Evolutionary conservation across 2,113 vertebrate genomes (phyloP).

Genomic region (Phrynocephalus versicolor): DNA sequence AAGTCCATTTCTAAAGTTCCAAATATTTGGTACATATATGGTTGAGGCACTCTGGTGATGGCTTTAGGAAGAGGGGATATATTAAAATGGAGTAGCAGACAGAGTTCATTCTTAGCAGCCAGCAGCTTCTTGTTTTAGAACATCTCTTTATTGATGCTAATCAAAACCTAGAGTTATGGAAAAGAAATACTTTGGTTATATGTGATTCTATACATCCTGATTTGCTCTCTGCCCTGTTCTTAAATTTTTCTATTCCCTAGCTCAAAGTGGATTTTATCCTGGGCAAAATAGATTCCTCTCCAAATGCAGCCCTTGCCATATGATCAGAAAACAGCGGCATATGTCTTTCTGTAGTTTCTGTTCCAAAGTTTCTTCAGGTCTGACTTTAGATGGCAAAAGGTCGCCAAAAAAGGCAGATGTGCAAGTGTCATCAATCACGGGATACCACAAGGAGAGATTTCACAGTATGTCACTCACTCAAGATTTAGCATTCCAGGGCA

Average conservation of each 20-base stretch:
- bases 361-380: not conserved
- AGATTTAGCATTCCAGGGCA: not conserved
- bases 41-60: not conserved
- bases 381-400: not conserved
- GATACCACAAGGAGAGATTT: not conserved
- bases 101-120: not conserved
- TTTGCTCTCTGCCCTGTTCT: not conserved
- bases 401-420: not conserved
- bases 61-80: not conserved
- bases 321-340: not conserved
- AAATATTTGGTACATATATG: too few relatives aligned
- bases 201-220: not conserved
- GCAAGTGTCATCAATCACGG: not conserved
- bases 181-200: not conserved
- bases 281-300: not conserved
- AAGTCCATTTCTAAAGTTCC: too few relatives aligned
- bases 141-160: not conserved
- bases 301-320: fast-evolving
- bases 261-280: not conserved
- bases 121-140: not conserved
- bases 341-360: not conserved
- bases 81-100: not conserved
- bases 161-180: not conserved
- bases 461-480: not conserved
- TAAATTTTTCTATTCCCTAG: not conserved